Evolutionary conservation across 2,113 vertebrate genomes (phyloP).

Genomic region (Theristicus caerulescens): DNA sequence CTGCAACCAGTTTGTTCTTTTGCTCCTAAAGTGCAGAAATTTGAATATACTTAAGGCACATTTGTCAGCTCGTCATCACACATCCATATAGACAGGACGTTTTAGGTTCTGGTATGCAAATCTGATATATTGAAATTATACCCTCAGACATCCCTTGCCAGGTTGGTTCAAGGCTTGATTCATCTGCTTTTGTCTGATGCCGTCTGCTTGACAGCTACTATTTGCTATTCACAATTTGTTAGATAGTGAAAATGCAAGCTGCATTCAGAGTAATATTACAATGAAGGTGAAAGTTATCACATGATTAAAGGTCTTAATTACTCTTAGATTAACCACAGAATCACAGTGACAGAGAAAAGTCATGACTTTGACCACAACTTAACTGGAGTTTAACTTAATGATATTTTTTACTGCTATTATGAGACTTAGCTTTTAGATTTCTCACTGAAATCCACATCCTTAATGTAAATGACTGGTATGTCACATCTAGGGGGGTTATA

Average conservation of each 20-base stretch:
- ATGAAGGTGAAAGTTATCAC: not conserved
- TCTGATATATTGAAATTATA: not conserved
- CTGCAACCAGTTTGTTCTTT: not conserved
- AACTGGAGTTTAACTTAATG: accelerated
- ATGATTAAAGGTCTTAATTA: not conserved
- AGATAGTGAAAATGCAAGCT: not conserved
- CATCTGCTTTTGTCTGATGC: not conserved
- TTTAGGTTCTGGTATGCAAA: not conserved
- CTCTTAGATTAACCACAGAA: not conserved
- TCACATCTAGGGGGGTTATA: not conserved
- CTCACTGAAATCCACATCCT: not conserved
- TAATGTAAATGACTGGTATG: not conserved
- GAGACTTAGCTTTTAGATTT: not conserved
- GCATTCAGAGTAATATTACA: not conserved
- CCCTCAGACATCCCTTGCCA: not conserved
- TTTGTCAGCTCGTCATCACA: conserved; percentile 11
- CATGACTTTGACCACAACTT: not conserved
- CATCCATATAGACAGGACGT: not conserved
- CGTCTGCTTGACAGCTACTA: not conserved
- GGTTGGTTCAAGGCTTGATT: not conserved
- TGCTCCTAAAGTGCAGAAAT: not conserved
- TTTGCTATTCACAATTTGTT: not conserved
- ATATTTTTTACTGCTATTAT: not conserved
- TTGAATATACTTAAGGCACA: not conserved
- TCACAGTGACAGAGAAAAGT: not conserved